Base-by-base conservation (phyloP, 2,797 vertebrate species). In the Zalophus californianus region DNA sequence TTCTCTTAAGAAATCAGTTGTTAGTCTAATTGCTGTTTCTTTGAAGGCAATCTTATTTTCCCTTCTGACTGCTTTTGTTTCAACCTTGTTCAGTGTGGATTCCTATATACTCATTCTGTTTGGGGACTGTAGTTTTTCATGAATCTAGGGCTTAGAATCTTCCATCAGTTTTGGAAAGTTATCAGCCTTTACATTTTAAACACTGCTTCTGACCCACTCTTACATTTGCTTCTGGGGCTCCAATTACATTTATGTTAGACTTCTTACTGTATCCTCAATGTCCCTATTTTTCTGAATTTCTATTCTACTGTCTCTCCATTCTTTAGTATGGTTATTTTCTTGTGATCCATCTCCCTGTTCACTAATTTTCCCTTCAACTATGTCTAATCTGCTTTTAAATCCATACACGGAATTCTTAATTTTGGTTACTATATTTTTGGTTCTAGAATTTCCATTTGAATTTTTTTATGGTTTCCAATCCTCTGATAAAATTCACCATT, bases 291-390 rank as follows among this genome's bases (percentile, higher is more conserved):
- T 23, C n/a, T 44, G 38, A 50, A 78, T 89, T 91, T 64, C 82
- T 75, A 70, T 18, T 15, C 50, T 91, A 35, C 20, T 48, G 13
- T 32, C 41, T 93, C 38, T 83, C 29, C 80, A 78, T 64, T 91
- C 73, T 80, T 90, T 35, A 85, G 25, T 68, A 77, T 41, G 23
- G 16, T 77, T 96, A 58, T 93, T 97, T 97, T 90, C 79, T 95
- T 83, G 58, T 66, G 54, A 94, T 2, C 27, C 44, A 72, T 50
- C n/a, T 91, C 87, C 38, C 60, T 77, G 38, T 77, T 88, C 83
- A 94, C n/a, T 86, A 93, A 93, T 89, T 91, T 44, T 91, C 48
- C 52, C 56, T 96, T 96, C 14, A 77, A 52, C 60, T 93, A 86
- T 91, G 25, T 94, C 44, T 60, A 83, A 92, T 72, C 25, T 95